Conservation (phyloP, 23 tunicate species). For the Diplosoma virens region DNA sequence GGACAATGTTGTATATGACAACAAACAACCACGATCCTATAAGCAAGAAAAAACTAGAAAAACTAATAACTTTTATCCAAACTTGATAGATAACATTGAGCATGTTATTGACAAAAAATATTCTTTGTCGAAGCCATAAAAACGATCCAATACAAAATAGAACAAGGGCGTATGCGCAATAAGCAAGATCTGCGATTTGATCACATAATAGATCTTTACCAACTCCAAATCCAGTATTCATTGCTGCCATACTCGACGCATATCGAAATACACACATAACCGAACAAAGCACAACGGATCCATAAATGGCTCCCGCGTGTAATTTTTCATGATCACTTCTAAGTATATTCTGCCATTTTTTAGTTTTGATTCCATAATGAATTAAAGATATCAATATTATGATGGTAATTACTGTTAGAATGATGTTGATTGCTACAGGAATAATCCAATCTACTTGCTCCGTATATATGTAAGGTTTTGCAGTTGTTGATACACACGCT, state of each 20-base stretch:
- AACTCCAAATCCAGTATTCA: slow-evolving; percentile 24
- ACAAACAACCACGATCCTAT: slow-evolving; percentile 12
- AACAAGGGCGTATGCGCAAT: slow-evolving; percentile 24
- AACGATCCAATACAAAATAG: slow-evolving; percentile 24
- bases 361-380: slow-evolving; percentile 37
- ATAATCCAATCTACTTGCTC: slow-evolving; percentile 39
- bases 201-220: slow-evolving; percentile 35
- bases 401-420: slow-evolving; percentile 2
- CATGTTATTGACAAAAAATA: slow-evolving; percentile 38
- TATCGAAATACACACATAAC: slow-evolving; percentile 29
- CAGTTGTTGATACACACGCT: no score
- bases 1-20: not conserved
- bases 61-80: slow-evolving; percentile 24
- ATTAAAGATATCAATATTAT: slow-evolving; percentile 37
- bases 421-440: slow-evolving; percentile 13
- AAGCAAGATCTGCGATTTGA: slow-evolving; percentile 30
- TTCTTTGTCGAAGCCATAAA: slow-evolving; percentile 58
- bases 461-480: no score
- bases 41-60: slow-evolving; percentile 31
- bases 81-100: slow-evolving; percentile 26
- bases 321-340: slow-evolving; percentile 8
- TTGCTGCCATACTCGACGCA: not conserved
- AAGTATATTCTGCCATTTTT: slow-evolving; percentile 25
- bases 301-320: slow-evolving; percentile 34
- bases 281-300: slow-evolving; percentile 40